phyloP scores from a whole-genome alignment of 2,797 vertebrate species.

The Ispidina picta region DNA sequence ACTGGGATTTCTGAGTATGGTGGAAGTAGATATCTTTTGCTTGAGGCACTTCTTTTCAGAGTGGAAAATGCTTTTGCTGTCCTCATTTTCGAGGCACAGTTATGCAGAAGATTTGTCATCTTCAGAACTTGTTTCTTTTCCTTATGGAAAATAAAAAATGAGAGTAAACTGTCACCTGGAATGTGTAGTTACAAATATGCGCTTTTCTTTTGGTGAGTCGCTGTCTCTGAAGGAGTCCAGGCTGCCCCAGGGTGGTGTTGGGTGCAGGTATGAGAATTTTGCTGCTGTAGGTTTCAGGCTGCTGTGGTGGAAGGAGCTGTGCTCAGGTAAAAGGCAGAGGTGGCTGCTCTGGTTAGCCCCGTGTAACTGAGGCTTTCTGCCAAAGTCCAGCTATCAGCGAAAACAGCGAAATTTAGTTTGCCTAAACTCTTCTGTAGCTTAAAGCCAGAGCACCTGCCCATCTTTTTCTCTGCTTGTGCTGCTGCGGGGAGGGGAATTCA shows the following conservation, averaged over 20 bases:
- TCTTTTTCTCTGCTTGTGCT: background rate
- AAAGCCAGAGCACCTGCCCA: background rate
- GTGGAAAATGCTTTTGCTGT: background rate
- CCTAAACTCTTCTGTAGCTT: background rate
- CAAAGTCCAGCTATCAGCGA: background rate
- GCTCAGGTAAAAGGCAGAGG: background rate
- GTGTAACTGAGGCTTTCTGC: background rate
- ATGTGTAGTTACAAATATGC: background rate
- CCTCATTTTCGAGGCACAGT: background rate
- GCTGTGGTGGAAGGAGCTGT: background rate
- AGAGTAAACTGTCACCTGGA: background rate
- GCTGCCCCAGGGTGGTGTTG: background rate
- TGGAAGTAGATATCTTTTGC: background rate
- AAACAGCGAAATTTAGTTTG: background rate
- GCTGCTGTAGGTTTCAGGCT: accelerated
- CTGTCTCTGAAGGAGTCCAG: background rate
- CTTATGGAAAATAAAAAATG: background rate
- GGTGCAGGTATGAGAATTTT: background rate
- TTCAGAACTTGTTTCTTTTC: background rate
- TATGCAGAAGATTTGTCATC: background rate
- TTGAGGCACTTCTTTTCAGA: background rate
- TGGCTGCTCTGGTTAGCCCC: background rate
- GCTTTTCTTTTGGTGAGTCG: background rate
- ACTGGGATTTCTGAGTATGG: background rate
- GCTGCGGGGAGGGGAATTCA: background rate